A percentile compares a stretch with the other conserved stretches of the same genome.
These are phyloP conservation scores for Umimayanthus kanabou DNA, from an alignment of 92 coral and sea anemone species.

Conservation along the genomic window DNA sequence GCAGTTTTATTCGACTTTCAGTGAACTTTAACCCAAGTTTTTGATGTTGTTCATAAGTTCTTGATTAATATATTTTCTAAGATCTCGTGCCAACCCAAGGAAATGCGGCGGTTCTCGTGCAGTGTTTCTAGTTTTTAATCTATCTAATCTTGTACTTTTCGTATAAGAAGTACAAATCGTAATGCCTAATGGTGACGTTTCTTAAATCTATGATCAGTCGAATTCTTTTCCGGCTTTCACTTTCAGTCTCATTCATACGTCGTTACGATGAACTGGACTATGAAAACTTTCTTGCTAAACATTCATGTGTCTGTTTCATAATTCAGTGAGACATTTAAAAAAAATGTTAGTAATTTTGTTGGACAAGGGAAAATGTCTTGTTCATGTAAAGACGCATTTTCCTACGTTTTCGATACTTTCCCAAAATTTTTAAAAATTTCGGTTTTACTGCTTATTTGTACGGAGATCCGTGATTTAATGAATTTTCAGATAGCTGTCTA, in stretches of 20 bases:
- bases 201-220: slow-evolving; percentile 3
- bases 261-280: neutral
- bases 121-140: neutral
- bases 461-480: neutral
- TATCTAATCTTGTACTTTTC: neutral
- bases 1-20: neutral
- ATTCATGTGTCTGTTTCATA: neutral
- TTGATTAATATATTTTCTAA: no score
- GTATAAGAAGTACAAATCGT: neutral
- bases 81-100: neutral
- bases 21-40: neutral
- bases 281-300: neutral
- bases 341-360: neutral
- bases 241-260: neutral
- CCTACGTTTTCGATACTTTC: neutral
- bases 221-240: neutral
- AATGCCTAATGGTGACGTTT: neutral
- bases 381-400: neutral
- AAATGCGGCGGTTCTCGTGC: neutral
- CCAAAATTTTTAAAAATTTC: neutral
- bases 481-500: neutral
- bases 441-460: neutral
- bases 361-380: neutral
- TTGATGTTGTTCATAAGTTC: no score
- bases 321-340: slow-evolving; percentile 1